These are phyloP conservation scores for Ataeniobius toweri DNA, from an alignment of 2,797 vertebrate species.

Conservation along the genomic window DNA sequence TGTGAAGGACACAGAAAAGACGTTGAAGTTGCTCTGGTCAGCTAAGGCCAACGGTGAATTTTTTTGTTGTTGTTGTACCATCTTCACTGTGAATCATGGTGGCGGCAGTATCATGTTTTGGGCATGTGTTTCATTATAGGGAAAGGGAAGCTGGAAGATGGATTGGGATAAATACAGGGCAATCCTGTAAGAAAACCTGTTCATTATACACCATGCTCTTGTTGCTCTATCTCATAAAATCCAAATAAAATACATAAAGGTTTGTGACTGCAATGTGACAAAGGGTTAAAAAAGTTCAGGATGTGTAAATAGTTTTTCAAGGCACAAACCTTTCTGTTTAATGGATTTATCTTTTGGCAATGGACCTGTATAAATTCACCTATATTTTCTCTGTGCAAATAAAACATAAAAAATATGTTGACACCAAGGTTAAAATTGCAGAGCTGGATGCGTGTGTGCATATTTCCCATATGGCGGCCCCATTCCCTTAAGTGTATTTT, in stretches of 20 bases:
- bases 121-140: not conserved
- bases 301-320: not conserved
- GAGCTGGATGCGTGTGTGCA: conserved; percentile 13
- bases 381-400: conserved; percentile 15
- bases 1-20: not conserved
- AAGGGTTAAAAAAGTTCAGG: not conserved
- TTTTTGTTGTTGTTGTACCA: not conserved
- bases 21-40: not conserved
- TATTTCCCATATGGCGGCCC: conserved; percentile 26
- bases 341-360: not conserved
- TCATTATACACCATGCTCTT: not conserved
- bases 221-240: not conserved
- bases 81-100: not conserved
- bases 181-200: not conserved
- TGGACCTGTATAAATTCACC: not conserved
- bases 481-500: conserved; percentile 62
- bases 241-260: too few species aligned
- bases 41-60: not conserved
- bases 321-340: too few species aligned
- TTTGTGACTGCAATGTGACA: not conserved
- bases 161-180: not conserved
- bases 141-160: not conserved
- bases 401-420: conserved; percentile 12
- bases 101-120: not conserved
- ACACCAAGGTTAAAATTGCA: conserved; percentile 16